phyloP scores from a whole-genome alignment of 2,113 vertebrate species.

The Perca schrenkii region DNA sequence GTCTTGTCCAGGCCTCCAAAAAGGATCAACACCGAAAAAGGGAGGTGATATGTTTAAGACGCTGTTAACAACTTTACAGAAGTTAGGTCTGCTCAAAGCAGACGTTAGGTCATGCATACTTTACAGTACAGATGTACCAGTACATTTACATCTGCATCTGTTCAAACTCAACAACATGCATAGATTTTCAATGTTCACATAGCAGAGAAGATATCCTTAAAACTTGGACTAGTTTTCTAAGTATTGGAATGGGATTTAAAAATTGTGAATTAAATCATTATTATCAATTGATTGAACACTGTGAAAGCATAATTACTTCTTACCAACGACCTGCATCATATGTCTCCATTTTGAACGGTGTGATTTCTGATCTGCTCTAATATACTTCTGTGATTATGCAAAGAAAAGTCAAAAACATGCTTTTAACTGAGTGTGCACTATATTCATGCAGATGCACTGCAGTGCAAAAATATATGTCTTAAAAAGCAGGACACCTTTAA shows the following conservation, averaged over 20 bases:
- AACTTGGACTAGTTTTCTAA: slow-evolving; percentile 51
- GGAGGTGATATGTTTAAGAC: slow-evolving; percentile 70
- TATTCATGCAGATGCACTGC: slow-evolving; percentile 74
- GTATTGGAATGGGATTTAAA: slow-evolving; percentile 31
- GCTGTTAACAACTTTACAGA: slow-evolving; percentile 60
- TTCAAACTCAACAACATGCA: slow-evolving; percentile 81
- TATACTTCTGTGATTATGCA: slow-evolving; percentile 17
- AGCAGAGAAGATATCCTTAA: slow-evolving; percentile 68
- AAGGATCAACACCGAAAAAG: slow-evolving; percentile 39
- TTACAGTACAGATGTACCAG: slow-evolving; percentile 75
- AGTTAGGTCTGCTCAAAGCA: slow-evolving; percentile 64
- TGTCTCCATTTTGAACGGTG: neutral
- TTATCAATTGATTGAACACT: slow-evolving; percentile 8
- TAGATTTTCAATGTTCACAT: slow-evolving; percentile 81
- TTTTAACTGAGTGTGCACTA: slow-evolving; percentile 45
- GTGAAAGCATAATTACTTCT: slow-evolving; percentile 13
- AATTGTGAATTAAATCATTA: slow-evolving; percentile 23
- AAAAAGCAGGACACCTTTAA: slow-evolving; percentile 68
- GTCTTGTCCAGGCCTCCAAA: slow-evolving; percentile 1
- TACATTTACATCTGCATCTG: slow-evolving; percentile 63
- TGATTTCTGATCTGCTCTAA: slow-evolving; percentile 20
- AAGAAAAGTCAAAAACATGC: slow-evolving; percentile 47
- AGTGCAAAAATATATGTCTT: slow-evolving; percentile 73
- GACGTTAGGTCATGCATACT: slow-evolving; percentile 76
- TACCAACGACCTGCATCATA: slow-evolving; percentile 2